phyloP scores from a whole-genome alignment of 2,113 vertebrate genomes.

The Anarrhichthys ocellatus region DNA sequence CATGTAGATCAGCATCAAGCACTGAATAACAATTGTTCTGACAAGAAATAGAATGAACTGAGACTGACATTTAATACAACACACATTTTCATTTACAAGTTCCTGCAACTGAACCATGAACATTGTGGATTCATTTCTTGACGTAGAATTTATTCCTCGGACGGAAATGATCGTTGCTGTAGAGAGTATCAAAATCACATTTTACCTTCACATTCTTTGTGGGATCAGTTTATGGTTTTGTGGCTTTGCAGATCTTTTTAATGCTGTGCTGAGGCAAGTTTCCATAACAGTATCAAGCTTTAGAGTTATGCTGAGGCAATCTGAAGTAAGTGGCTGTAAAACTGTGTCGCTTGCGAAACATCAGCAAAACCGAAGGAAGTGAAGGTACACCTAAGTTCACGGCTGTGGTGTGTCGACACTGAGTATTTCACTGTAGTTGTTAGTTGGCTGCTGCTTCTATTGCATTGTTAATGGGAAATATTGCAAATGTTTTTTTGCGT shows the following conservation, averaged over 20 bases:
- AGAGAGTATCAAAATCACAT: background rate
- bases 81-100: slow-evolving; percentile 4
- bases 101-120: slow-evolving; percentile 32
- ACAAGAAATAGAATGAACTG: slow-evolving; percentile 5
- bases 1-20: slow-evolving; percentile 20
- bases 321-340: slow-evolving; percentile 53
- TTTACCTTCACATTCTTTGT: background rate
- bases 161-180: background rate
- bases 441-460: background rate
- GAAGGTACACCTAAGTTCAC: slow-evolving; percentile 22
- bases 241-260: slow-evolving; percentile 37
- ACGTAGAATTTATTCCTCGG: background rate
- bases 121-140: background rate
- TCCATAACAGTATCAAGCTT: slow-evolving; percentile 25
- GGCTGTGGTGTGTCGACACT: background rate
- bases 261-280: slow-evolving; percentile 45
- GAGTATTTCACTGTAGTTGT: background rate
- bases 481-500: background rate
- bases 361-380: slow-evolving; percentile 55
- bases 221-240: slow-evolving; percentile 4
- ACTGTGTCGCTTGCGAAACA: slow-evolving; percentile 48
- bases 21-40: slow-evolving; percentile 25
- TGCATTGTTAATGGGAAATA: background rate
- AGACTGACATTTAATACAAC: slow-evolving; percentile 21
- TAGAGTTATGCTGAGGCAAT: slow-evolving; percentile 58